These are phyloP conservation scores for Hestina assimilis DNA, from an alignment of 1,140 invertebrate genomes.

Conservation along the genomic window DNA sequence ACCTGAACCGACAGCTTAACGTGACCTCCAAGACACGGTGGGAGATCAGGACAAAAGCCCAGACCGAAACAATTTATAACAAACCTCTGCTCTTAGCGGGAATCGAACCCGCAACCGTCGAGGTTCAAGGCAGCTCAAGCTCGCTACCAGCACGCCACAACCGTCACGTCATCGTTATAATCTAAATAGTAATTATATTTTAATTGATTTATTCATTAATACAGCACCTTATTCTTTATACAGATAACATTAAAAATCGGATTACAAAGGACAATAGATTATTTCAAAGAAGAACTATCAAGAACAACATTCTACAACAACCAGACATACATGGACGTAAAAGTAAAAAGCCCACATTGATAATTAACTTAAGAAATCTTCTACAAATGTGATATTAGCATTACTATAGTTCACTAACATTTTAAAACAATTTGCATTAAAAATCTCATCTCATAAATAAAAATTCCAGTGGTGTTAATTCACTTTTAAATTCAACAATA, in stretches of 20 bases:
- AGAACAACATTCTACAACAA: conserved; percentile 79
- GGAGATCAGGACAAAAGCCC: too few relatives aligned
- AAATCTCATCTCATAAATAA: conserved; percentile 11
- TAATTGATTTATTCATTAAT: too few relatives aligned
- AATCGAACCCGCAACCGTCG: too few relatives aligned
- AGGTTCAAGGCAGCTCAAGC: too few relatives aligned
- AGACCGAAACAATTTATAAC: too few relatives aligned
- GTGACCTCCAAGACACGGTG: too few relatives aligned
- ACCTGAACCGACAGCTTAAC: too few relatives aligned
- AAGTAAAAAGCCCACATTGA: conserved; percentile 51
- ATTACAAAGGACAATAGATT: conserved; percentile 92
- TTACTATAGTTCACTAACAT: conserved; percentile 31
- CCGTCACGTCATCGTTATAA: too few relatives aligned
- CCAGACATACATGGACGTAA: conserved; percentile 69
- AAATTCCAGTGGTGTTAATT: too few relatives aligned
- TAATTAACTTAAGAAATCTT: conserved; percentile 29
- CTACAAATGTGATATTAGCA: conserved; percentile 66
- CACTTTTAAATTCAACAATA: too few relatives aligned
- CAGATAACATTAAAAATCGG: conserved; percentile 89
- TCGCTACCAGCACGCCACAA: too few relatives aligned
- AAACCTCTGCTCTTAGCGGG: too few relatives aligned
- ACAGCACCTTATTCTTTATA: conserved; percentile 36
- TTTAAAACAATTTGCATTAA: background rate
- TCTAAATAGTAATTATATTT: background rate
- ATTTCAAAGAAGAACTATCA: conserved; percentile 93